Percentiles rank a stretch among this genome's conserved stretches.
phyloP scores from a whole-genome alignment of 2,113 vertebrate species.

The Rhynchomys soricoides region DNA sequence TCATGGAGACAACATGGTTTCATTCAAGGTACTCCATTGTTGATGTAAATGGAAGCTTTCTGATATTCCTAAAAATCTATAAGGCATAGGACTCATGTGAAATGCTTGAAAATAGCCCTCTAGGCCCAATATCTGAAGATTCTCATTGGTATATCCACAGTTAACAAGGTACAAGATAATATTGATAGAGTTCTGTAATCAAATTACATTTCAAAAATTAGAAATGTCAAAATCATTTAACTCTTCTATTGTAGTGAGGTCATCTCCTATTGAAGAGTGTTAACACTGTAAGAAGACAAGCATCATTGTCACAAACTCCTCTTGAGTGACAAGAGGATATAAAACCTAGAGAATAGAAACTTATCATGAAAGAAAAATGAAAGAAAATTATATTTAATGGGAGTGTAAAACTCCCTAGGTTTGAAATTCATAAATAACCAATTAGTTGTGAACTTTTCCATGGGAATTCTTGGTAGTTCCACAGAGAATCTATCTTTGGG shows the following conservation, averaged over 20 bases:
- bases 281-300: not conserved
- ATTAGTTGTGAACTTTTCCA: constrained; percentile 54
- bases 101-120: not conserved
- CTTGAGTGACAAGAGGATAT: not conserved
- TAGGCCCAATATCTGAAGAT: not conserved
- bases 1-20: constrained; percentile 15
- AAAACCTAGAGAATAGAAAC: constrained; percentile 13
- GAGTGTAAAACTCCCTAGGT: not conserved
- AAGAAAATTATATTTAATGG: not conserved
- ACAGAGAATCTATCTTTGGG: constrained; percentile 53
- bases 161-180: not conserved
- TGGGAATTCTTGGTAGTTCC: not conserved
- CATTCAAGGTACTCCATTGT: not conserved
- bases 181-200: not conserved
- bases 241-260: not conserved
- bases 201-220: constrained; percentile 32
- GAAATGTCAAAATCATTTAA: not conserved
- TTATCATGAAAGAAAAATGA: constrained; percentile 20
- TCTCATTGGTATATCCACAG: constrained; percentile 6
- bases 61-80: not conserved
- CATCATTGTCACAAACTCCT: constrained; percentile 5
- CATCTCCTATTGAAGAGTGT: not conserved
- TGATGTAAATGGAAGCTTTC: not conserved
- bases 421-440: constrained; percentile 54
- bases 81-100: not conserved